Evolutionary conservation across 2,888 invertebrate genomes (phyloP).

Genomic region (Panopea generosa): DNA sequence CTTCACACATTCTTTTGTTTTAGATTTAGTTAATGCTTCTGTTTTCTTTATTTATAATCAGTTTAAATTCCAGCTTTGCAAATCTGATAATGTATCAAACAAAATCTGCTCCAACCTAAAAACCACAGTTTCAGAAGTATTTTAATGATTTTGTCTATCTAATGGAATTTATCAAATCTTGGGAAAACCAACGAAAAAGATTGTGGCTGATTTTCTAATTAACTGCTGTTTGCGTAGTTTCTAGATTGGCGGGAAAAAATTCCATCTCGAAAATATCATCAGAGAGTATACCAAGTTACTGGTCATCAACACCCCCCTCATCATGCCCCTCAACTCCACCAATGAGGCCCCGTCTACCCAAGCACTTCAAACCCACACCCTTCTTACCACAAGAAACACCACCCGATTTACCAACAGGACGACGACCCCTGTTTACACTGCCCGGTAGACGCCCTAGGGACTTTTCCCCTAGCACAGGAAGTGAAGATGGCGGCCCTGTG

Average conservation of each 20-base stretch:
- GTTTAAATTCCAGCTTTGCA: constrained; percentile 18
- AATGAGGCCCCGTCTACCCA: constrained; percentile 54
- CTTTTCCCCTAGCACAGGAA: constrained; percentile 45
- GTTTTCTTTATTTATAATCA: too few species aligned
- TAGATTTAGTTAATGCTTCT: too few species aligned
- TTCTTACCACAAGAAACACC: constrained; percentile 39
- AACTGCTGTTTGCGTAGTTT: constrained; percentile 25
- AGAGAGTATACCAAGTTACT: constrained; percentile 28
- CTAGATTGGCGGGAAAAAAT: constrained; percentile 43
- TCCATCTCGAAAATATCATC: constrained; percentile 20
- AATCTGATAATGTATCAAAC: constrained; percentile 13
- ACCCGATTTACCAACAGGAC: constrained; percentile 11
- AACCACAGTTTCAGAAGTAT: too few species aligned
- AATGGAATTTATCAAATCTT: too few species aligned
- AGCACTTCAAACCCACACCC: constrained; percentile 58
- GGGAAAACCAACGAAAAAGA: too few species aligned
- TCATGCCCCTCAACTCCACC: constrained; percentile 61
- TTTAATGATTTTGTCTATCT: too few species aligned
- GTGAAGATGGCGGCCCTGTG: constrained; percentile 26
- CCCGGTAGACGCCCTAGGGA: constrained; percentile 20
- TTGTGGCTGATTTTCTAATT: too few species aligned
- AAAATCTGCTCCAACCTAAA: not conserved
- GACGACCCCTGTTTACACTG: not conserved
- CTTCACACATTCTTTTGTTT: not conserved
- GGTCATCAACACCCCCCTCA: constrained; percentile 44